phyloP scores from a whole-genome alignment of 2,113 vertebrate genomes.

The Rhinopomastus cyanomelas region DNA sequence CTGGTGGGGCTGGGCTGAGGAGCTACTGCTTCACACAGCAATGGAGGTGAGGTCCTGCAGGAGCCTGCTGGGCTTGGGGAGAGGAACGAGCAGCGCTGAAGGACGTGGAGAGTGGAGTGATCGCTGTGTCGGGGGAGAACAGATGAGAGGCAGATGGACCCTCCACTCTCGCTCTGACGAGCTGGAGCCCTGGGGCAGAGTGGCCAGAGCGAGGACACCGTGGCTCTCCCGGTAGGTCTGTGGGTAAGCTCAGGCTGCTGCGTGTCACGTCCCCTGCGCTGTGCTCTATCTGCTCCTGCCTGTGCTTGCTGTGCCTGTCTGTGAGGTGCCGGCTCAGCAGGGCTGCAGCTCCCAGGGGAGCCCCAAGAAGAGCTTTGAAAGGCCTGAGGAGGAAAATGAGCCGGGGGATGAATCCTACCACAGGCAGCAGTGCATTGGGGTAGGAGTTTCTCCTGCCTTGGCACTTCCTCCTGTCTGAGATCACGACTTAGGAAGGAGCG shows the following conservation, averaged over 20 bases:
- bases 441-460: not conserved
- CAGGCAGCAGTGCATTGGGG: not conserved
- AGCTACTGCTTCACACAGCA: not conserved
- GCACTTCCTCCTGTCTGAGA: not conserved
- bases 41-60: not conserved
- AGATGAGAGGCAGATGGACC: not conserved
- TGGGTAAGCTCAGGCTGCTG: rapidly evolving
- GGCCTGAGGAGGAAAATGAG: not conserved
- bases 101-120: not conserved
- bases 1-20: not conserved
- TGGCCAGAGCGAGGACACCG: no score
- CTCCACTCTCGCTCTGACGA: not conserved
- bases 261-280: not conserved
- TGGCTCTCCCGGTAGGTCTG: rapidly evolving
- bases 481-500: not conserved
- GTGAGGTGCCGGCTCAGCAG: not conserved
- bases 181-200: not conserved
- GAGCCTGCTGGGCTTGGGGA: not conserved
- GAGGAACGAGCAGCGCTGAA: not conserved
- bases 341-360: not conserved
- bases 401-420: not conserved
- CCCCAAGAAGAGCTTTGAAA: not conserved
- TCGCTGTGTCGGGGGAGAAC: not conserved
- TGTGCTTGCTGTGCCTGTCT: not conserved
- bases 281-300: not conserved